Conservation (phyloP, 2,797 vertebrate genomes). For the Pseudomugil tenellus region DNA sequence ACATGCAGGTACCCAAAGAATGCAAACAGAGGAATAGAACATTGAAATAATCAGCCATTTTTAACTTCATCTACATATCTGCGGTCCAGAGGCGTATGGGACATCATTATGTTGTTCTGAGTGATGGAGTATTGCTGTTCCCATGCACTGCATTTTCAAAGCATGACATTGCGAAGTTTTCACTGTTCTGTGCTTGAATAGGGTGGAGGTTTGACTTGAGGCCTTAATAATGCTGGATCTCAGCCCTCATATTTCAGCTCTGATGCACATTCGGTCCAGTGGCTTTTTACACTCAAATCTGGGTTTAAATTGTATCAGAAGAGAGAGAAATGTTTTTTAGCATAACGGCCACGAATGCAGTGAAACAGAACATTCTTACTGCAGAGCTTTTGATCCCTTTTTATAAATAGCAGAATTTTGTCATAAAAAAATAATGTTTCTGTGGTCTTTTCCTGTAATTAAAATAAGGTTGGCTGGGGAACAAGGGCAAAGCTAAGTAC, state of each 20-base stretch:
- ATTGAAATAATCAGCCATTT: conserved; percentile 53
- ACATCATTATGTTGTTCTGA: conserved; percentile 27
- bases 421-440: conserved; percentile 80
- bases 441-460: conserved; percentile 79
- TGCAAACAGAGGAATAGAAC: conserved; percentile 52
- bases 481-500: conserved; percentile 73
- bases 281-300: conserved; percentile 65
- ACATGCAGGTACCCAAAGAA: conserved; percentile 33
- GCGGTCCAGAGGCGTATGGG: conserved; percentile 45
- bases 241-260: conserved; percentile 64
- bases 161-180: conserved; percentile 53
- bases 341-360: conserved; percentile 68
- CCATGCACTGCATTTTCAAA: conserved; percentile 36
- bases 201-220: conserved; percentile 55
- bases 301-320: conserved; percentile 72
- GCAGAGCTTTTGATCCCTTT: conserved; percentile 74
- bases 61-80: conserved; percentile 45
- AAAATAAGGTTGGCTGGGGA: conserved; percentile 77
- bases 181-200: conserved; percentile 47
- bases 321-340: conserved; percentile 64
- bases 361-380: conserved; percentile 65
- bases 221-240: conserved; percentile 62
- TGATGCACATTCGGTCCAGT: conserved; percentile 65
- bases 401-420: conserved; percentile 81
- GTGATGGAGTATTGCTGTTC: conserved; percentile 42